These are phyloP conservation scores for Schizaphis graminum DNA, from an alignment of 2,888 invertebrate genomes.

Conservation along the genomic window DNA sequence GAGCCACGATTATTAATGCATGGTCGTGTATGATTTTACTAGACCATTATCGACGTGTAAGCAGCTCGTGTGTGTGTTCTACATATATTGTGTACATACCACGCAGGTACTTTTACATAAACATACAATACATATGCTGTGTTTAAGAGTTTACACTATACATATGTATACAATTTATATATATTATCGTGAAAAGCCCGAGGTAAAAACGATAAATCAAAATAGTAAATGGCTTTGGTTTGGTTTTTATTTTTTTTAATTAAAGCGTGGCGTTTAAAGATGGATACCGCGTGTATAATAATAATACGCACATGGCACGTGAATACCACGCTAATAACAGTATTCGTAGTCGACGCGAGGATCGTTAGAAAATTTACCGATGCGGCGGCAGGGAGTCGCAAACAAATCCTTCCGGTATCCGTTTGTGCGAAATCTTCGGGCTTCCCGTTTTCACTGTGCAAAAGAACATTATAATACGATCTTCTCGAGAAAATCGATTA, in stretches of 20 bases:
- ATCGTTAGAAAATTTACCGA: not conserved
- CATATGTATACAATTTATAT: not conserved
- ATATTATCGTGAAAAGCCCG: not conserved
- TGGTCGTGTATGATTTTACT: constrained; percentile 11
- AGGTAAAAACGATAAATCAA: constrained; percentile 55
- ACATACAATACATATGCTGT: not conserved
- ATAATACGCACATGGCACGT: not conserved
- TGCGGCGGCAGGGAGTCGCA: not conserved
- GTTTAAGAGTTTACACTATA: not conserved
- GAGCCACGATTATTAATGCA: constrained; percentile 55
- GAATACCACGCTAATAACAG: not conserved
- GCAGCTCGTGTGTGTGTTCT: not conserved
- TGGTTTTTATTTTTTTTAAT: constrained; percentile 34
- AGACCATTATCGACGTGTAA: constrained; percentile 39
- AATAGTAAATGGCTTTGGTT: constrained; percentile 28
- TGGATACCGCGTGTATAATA: not conserved
- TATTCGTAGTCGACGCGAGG: not conserved
- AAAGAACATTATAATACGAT: not conserved
- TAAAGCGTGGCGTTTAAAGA: constrained; percentile 17
- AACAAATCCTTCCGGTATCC: constrained; percentile 29
- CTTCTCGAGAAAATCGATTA: not conserved
- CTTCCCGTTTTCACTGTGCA: not conserved
- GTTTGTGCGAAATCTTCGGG: constrained; percentile 25
- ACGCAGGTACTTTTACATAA: not conserved
- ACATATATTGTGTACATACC: not conserved